phyloP scores from a whole-genome alignment of 2,797 vertebrate species.

The Pempheris klunzingeri region DNA sequence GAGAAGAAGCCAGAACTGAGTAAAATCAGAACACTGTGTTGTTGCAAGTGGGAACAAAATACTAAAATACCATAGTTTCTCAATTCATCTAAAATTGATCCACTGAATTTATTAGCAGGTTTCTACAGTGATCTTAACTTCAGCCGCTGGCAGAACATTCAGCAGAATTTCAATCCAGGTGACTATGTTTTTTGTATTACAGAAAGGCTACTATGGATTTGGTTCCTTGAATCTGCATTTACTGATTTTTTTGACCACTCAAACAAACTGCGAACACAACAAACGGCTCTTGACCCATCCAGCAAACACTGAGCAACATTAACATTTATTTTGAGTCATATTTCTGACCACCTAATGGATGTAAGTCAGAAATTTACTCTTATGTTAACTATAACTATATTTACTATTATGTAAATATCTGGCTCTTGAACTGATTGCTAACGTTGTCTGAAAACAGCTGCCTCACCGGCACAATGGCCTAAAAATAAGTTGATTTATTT shows the following conservation, averaged over 20 bases:
- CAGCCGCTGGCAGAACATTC: not conserved
- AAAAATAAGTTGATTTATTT: slow-evolving; percentile 16
- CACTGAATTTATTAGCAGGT: not conserved
- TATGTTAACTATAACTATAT: too few species aligned
- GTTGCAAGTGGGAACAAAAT: not conserved
- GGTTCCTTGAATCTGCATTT: too few species aligned
- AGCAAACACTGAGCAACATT: too few species aligned
- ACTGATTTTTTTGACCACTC: not conserved
- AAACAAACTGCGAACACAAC: not conserved
- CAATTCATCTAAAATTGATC: slow-evolving; percentile 2
- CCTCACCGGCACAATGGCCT: slow-evolving; percentile 1
- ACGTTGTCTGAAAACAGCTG: not conserved
- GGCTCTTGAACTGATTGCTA: too few species aligned
- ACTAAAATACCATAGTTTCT: not conserved
- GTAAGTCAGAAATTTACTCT: too few species aligned
- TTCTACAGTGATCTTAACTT: not conserved
- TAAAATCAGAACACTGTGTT: not conserved
- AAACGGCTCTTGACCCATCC: too few species aligned
- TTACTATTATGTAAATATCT: not conserved
- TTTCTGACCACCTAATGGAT: not conserved
- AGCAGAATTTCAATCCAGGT: not conserved
- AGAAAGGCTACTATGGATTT: not conserved
- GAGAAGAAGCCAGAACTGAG: not conserved
- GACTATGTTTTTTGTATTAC: not conserved
- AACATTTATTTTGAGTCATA: not conserved